Conservation (phyloP, 2,113 vertebrate genomes). For the Actenoides hombroni region DNA sequence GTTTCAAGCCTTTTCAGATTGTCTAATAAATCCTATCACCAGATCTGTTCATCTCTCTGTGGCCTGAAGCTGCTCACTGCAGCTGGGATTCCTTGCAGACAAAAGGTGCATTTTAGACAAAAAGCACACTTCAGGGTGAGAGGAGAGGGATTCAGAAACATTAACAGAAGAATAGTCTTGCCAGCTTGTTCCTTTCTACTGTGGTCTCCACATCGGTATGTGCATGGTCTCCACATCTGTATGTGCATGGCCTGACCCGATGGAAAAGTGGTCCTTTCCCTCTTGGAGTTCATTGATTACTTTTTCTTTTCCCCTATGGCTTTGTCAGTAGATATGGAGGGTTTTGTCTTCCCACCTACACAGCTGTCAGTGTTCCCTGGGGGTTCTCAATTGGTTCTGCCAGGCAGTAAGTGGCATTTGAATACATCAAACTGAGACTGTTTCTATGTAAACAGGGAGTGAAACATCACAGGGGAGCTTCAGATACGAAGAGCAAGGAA, state of each 20-base stretch:
- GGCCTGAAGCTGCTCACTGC: background rate
- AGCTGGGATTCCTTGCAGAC: background rate
- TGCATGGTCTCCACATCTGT: background rate
- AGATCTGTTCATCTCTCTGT: background rate
- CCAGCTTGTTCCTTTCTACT: background rate
- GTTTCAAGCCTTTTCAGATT: background rate
- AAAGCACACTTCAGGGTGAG: background rate
- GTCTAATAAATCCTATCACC: background rate
- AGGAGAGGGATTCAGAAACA: background rate
- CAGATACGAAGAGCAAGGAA: rapidly evolving
- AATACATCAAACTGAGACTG: background rate
- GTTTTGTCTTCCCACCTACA: background rate
- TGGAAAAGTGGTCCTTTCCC: background rate
- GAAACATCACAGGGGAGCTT: background rate
- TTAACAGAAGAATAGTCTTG: background rate
- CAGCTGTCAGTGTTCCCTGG: background rate
- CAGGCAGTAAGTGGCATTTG: background rate
- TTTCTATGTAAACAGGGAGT: background rate
- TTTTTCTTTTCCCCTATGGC: background rate
- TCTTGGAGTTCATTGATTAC: background rate
- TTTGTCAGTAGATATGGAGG: background rate
- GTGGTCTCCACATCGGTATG: background rate
- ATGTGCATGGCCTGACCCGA: rapidly evolving
- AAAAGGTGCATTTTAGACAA: background rate
- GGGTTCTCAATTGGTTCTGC: background rate